Base-by-base conservation (phyloP, 2,797 vertebrate genomes). In the Microctenopoma stevenorrisi region DNA sequence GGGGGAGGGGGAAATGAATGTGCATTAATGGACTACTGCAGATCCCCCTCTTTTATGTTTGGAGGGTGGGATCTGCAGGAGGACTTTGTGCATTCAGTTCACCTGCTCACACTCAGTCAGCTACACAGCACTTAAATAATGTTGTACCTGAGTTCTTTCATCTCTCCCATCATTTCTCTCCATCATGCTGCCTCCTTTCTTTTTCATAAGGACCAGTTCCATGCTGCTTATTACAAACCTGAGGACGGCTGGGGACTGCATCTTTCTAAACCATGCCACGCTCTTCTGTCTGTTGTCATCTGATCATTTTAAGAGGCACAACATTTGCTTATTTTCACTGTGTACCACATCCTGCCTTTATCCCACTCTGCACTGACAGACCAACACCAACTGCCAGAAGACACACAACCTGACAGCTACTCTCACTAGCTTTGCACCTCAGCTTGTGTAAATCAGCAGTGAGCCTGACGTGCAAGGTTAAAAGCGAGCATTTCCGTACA, bases 351-450 rank as follows among this genome's bases (percentile, higher is more conserved):
- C 44, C 26, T 58, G 59, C 42, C 47, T 26, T 13, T n/a, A 26
- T 52, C 30, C 48, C 37, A 49, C 35, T 15, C 26, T 26, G 64
- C 51, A 14, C 52, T 66, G 64, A 80, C 64, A 47, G 42, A 71
- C 68, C 64, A 58, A 69, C 30, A 33, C 43, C 52, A 57, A 78
- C 63, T 44, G 53, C 65, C 70, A 81, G 76, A 69, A 73, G 72
- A 76, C 71, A 71, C 46, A 49, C 55, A 81, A 69, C 62, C 73
- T 78, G 84, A 86, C 79, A 82, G 74, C 48, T 51, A 26, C 55
- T 78, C 69, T 78, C 71, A 58, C 74, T 68, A 50, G 66, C 77
- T 74, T 83, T 81, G 64, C 81, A 71, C 81, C 69, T 79, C 76
- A 26, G 69, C 71, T 59, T 28, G 66, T 78, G 83, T 63, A 76